These are phyloP conservation scores for Drosophila mayri DNA, from an alignment of 1,140 invertebrate species.

Conservation along the genomic window DNA sequence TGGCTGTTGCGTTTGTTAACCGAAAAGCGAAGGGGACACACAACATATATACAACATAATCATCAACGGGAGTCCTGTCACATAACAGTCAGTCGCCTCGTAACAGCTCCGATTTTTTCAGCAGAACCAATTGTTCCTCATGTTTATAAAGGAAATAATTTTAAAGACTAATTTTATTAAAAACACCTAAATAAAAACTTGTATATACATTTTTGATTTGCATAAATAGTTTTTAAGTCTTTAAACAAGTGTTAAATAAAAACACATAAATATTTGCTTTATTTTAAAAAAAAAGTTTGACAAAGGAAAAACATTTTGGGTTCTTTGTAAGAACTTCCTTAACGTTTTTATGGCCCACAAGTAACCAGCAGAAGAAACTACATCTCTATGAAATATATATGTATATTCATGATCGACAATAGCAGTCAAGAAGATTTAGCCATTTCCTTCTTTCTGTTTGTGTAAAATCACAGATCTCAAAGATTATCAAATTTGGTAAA, in stretches of 20 bases:
- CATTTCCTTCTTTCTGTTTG: not conserved
- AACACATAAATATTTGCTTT: not conserved
- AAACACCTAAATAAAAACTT: not conserved
- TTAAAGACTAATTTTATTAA: not conserved
- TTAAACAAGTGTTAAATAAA: not conserved
- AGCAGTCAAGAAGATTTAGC: not conserved
- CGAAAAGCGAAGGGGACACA: conserved; percentile 37
- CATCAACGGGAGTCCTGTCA: conserved; percentile 38
- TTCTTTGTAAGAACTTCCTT: not conserved
- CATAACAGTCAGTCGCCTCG: conserved; percentile 38
- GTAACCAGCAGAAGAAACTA: not conserved
- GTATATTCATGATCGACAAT: not conserved
- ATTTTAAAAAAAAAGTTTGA: not conserved
- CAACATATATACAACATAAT: conserved; percentile 52
- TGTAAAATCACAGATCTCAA: not conserved
- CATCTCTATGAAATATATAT: not conserved
- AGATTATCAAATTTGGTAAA: too few relatives aligned
- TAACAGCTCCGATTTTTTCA: conserved; percentile 3
- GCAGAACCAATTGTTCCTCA: conserved; percentile 13
- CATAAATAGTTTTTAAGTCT: too few relatives aligned
- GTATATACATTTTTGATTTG: not conserved
- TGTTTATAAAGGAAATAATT: not conserved
- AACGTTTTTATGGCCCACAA: too few relatives aligned
- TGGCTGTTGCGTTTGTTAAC: conserved; percentile 44
- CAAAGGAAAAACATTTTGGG: not conserved